Conservation (phyloP, 2,113 vertebrate genomes). For the Gopherus flavomarginatus region DNA sequence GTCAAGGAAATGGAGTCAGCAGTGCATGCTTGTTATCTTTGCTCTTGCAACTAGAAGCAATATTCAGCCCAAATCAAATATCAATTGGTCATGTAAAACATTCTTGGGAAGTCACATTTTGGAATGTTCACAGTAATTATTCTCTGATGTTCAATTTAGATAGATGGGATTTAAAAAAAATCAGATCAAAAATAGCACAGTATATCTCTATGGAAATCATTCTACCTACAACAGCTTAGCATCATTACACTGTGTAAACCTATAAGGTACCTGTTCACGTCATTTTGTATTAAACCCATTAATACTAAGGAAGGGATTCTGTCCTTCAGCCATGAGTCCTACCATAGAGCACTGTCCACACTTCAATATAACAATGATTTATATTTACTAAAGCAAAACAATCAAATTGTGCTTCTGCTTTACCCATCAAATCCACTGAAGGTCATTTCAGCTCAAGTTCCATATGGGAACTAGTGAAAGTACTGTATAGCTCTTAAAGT, state of each 20-base stretch:
- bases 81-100: neutral
- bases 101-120: neutral
- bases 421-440: neutral
- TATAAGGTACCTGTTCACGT: fast-evolving
- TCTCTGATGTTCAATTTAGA: neutral
- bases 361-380: neutral
- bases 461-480: neutral
- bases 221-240: neutral
- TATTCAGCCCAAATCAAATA: neutral
- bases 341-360: neutral
- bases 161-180: neutral
- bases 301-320: neutral
- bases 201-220: neutral
- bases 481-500: neutral
- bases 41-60: neutral
- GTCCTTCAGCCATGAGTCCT: neutral
- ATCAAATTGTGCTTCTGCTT: neutral
- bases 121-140: neutral
- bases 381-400: neutral
- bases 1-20: neutral
- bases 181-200: neutral
- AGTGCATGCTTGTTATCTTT: neutral
- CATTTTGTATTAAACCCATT: neutral
- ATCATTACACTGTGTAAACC: neutral
- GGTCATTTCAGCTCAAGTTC: neutral